Conservation (phyloP, 2,113 vertebrate species). For the Puntigrus tetrazona region DNA sequence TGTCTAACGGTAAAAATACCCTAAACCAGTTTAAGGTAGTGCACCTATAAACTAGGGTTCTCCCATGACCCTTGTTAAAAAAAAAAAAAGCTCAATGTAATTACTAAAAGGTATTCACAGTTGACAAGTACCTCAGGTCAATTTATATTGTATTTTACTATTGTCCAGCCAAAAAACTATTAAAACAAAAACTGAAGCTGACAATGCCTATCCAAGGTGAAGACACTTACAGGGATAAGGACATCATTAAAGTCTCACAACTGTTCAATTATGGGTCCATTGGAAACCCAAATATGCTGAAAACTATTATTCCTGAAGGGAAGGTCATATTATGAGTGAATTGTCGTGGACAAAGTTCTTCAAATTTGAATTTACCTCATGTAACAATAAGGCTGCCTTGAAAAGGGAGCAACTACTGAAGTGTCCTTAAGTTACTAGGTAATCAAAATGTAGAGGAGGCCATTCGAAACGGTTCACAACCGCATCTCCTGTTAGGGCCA, state of each 20-base stretch:
- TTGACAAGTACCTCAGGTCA: neutral
- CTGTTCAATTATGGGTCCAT: neutral
- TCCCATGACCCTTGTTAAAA: neutral
- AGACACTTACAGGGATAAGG: constrained; percentile 37
- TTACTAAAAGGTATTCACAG: neutral
- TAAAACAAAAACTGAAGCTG: constrained; percentile 1
- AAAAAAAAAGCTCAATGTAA: neutral
- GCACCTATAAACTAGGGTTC: neutral
- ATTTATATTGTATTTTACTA: neutral
- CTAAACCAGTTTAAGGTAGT: neutral
- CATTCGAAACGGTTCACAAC: neutral
- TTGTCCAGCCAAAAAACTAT: neutral
- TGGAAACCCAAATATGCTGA: neutral
- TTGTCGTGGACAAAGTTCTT: neutral
- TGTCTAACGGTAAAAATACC: neutral
- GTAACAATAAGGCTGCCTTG: neutral
- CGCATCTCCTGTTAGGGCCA: neutral
- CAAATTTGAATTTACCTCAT: neutral
- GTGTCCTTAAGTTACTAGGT: neutral
- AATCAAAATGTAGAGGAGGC: neutral
- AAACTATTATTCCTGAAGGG: constrained; percentile 10
- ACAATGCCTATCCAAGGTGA: constrained; percentile 38
- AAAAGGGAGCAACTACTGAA: neutral
- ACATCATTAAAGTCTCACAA: constrained; percentile 14
- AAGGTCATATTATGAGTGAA: constrained; percentile 8